Evolutionary conservation across 2,797 vertebrate genomes (phyloP), one percentile per base, ranked within the genome.

Genomic region (Coregonus sp.): DNA sequence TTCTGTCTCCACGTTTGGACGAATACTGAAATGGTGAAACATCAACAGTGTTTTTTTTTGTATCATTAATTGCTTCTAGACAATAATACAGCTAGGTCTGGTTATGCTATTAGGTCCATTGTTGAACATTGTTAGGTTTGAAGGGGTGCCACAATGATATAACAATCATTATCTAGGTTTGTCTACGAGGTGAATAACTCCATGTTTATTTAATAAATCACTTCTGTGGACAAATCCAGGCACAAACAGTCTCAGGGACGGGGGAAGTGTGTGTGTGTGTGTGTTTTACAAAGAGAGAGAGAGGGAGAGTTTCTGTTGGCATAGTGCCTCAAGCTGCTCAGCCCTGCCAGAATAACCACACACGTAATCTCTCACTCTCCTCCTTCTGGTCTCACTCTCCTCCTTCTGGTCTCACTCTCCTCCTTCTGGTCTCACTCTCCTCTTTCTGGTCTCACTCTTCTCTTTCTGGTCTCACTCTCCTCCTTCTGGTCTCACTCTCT

Each of bases 151-250:
- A 83, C 63, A 25, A 51, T 74, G 74, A 67, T 86, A 87, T 86
- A 84, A 78, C 69, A 88, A 91, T 91, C 89, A 92, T 92, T 92
- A 92, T 93, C 92, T 91, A 82, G 74, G 25, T 82, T 79, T 76
- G 59, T 65, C 86, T 82, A 78, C 86, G 85, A 88, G 80, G 81
- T 73, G 52, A 85, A 87, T 84, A 86, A 90, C 75, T 84, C 79
- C 84, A 85, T 91, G 86, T 81, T 92, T 92, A 89, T 89, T 90
- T 87, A 83, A 91, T 90, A 78, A 85, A 82, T 77, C 59, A 72
- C 80, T 80, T 85, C 47, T 73, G 50, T 77, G 69, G 52, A 87
- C 77, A 85, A 89, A 89, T 70, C 79, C 69, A 70, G 59, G 70
- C 31, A 66, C 54, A 33, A 82, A 81, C 72, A 80, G 73, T 87